phyloP scores from a whole-genome alignment of 2,888 invertebrate genomes.

The Trichopria drosophilae region DNA sequence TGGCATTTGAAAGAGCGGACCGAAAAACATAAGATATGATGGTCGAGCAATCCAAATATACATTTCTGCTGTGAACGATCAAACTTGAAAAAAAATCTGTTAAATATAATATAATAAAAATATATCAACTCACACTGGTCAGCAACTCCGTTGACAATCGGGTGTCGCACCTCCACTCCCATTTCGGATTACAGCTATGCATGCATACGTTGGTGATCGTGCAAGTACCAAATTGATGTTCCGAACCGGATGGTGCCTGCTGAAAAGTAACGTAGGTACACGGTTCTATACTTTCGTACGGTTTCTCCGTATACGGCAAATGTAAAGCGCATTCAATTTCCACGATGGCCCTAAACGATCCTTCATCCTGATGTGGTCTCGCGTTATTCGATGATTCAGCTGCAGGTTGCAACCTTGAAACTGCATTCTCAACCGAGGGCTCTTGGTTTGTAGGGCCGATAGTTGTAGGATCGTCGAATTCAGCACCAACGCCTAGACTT shows the following conservation, averaged over 20 bases:
- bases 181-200: slow-evolving; percentile 62
- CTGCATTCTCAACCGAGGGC: slow-evolving; percentile 22
- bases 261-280: slow-evolving; percentile 68
- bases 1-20: too few relatives aligned
- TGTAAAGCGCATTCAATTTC: slow-evolving; percentile 64
- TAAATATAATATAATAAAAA: neutral
- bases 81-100: too few relatives aligned
- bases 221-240: slow-evolving; percentile 49
- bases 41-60: too few relatives aligned
- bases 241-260: slow-evolving; percentile 45
- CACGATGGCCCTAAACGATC: slow-evolving; percentile 60
- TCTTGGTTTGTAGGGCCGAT: slow-evolving; percentile 34
- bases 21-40: too few relatives aligned
- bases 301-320: slow-evolving; percentile 58
- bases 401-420: slow-evolving; percentile 18
- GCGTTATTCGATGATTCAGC: slow-evolving; percentile 23
- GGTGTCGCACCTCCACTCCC: slow-evolving; percentile 63
- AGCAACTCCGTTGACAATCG: slow-evolving; percentile 60
- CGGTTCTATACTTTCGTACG: slow-evolving; percentile 60
- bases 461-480: slow-evolving; percentile 45
- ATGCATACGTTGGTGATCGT: slow-evolving; percentile 61
- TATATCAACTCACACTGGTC: slow-evolving; percentile 59
- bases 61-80: too few relatives aligned
- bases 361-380: slow-evolving; percentile 26
- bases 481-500: slow-evolving; percentile 54